Evolutionary conservation across 2,797 vertebrate species (phyloP), one percentile per base, ranked within the genome.

Genomic region (Smutsia temminckii): DNA sequence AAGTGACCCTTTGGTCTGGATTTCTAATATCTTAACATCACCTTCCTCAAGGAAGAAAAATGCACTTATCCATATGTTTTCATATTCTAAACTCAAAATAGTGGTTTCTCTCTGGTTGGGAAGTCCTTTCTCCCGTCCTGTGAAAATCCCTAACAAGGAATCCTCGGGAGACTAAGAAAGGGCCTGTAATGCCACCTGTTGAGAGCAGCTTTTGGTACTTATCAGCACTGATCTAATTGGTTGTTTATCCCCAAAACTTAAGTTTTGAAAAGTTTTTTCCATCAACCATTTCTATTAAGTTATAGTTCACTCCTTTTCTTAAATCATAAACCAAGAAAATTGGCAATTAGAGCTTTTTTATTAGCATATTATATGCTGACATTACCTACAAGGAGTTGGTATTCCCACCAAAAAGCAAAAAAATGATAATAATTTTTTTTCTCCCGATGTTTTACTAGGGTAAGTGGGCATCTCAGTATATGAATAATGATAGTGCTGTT

Each of bases 1-100:
- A 96, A 88, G 93, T 93, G 95, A 97, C 95, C 55, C 40, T 57
- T 92, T 97, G 94, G 93, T 85, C 85, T 97, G 88, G 71, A 93
- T 97, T 97, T 94, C 66, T 85, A 95, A 84, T 71, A 77, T 51
- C 92, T 96, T 80, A 93, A 93, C 34, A 95, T 74, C 59, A 86
- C n/a, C 46, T 79, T 93, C 40, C 77, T 95, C 68, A 55, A 16
- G 77, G 89, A 68, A 23, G 79, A 94, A 92, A 89, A 93, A 55
- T 85, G 3, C 8, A 32, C 94, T 95, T 79, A 32, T 55, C 83
- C 23, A 63, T 89, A 64, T 57, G 32, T 85, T 97, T 96, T 97
- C 59, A 93, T 20, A 95, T 96, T 95, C 83, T 96, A 90, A 96
- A 83, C 20, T 74, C 17, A 55, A 77, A 79, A 80, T 80, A 11